Percentiles rank a stretch among this genome's conserved stretches.
phyloP scores from a whole-genome alignment of 2,888 invertebrate genomes.

The Xanthorhoe designata region DNA sequence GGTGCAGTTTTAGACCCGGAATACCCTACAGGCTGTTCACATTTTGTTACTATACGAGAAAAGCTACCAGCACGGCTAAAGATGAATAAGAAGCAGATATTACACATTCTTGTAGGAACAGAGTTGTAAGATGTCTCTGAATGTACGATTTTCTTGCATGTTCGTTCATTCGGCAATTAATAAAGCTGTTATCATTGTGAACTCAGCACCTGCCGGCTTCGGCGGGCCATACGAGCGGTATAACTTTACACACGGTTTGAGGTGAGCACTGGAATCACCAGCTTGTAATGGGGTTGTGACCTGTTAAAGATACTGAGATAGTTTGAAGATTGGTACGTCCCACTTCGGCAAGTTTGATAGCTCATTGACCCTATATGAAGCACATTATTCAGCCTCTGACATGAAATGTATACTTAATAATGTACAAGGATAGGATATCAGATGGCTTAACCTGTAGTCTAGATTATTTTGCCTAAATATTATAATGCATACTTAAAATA shows the following conservation, averaged over 20 bases:
- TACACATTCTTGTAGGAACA: not conserved
- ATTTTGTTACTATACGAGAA: too few relatives aligned
- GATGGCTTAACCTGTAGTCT: not conserved
- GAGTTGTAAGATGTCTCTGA: not conserved
- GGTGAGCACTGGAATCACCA: slow-evolving; percentile 17
- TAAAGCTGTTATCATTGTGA: slow-evolving; percentile 31
- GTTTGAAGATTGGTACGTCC: slow-evolving; percentile 5
- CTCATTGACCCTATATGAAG: not conserved
- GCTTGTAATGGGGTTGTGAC: slow-evolving; percentile 21
- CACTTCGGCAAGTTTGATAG: slow-evolving; percentile 2
- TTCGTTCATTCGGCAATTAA: slow-evolving; percentile 29
- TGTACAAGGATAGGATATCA: not conserved
- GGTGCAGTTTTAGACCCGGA: too few relatives aligned
- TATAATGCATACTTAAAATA: too few relatives aligned
- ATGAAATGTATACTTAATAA: not conserved
- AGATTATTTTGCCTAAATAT: too few relatives aligned
- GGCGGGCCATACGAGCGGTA: slow-evolving; percentile 33
- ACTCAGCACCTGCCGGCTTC: slow-evolving; percentile 33
- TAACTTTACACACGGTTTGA: slow-evolving; percentile 25
- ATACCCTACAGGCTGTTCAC: too few relatives aligned
- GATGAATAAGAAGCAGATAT: not conserved
- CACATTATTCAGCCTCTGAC: not conserved
- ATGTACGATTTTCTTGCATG: slow-evolving; percentile 24
- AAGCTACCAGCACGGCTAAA: too few relatives aligned
- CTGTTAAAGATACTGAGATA: slow-evolving; percentile 8